Base-by-base conservation (phyloP, 64 coral and sea anemone genomes). In the Porites lutea region DNA sequence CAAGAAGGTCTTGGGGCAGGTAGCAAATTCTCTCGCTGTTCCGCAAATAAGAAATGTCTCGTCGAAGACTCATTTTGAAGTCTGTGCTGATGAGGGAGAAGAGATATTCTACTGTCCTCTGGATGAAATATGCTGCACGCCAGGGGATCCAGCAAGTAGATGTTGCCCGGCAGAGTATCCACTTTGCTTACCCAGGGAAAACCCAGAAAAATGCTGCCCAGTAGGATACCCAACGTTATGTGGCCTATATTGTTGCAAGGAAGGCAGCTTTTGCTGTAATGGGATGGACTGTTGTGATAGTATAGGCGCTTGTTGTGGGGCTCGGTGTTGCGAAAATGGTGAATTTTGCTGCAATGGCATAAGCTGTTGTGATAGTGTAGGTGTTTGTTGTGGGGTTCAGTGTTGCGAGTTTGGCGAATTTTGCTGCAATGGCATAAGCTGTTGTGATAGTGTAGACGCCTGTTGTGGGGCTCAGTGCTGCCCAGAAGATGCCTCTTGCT, bases 91-190 rank as follows among this genome's bases (percentile, higher is more conserved):
- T 20, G 12, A 9, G 12, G 7, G 54, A 7, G 54, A 12, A 7
- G 13, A 3, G 3, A 20, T 52, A 15, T 52, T 53, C 49, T 77
- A 22, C 49, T 77, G 50, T 16, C 74, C 74, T 53, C 48, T 16
- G 11, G 50, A 52, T 52, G 48, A 20, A 77, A 77, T 77, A 77
- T 77, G 74, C 16, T 54, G 74, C 19, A 19, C 18, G 9, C 47
- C 74, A 15, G 16, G 48, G 49, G 48, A 77, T 77, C 13, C 50
- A 52, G 15, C 13, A 2, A 52, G 48, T 52, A 52, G n/a, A 52
- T 77, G 74, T 18, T 77, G 50, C 16, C 74, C 74, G 6, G 47
- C 47, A 77, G 74, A 52, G 19, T 16, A 76, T 51, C 73, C 73
- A n/a, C 18, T 77, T 3, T 77, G 74, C 49, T 6, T 77, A 22